Evolutionary conservation across 2,888 invertebrate genomes (phyloP).

Genomic region (Watsonalla binaria): DNA sequence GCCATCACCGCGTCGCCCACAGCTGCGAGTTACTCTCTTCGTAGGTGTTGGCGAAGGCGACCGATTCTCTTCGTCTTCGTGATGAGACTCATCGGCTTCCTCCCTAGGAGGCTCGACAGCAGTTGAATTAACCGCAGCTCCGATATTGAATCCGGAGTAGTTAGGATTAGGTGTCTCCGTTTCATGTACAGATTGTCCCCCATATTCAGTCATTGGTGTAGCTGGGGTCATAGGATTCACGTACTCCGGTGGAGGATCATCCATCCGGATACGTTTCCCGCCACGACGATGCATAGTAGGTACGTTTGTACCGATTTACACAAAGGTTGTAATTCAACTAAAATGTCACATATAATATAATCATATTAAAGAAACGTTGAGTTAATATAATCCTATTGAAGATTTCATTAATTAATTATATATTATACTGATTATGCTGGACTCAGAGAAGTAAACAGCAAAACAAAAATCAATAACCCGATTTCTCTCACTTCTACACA

Average conservation of each 20-base stretch:
- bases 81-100: constrained; percentile 52
- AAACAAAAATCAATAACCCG: no score
- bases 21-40: constrained; percentile 82
- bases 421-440: no score
- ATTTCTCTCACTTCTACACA: no score
- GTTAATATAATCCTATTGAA: no score
- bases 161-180: constrained; percentile 67
- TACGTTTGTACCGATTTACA: not conserved
- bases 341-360: no score
- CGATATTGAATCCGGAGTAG: constrained; percentile 62
- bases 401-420: no score
- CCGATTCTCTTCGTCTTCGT: constrained; percentile 62
- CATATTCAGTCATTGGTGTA: constrained; percentile 76
- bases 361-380: no score
- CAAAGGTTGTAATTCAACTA: no score
- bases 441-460: no score
- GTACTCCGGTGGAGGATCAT: constrained; percentile 93
- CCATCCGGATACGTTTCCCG: constrained; percentile 95
- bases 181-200: constrained; percentile 73
- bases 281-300: constrained; percentile 86
- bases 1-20: constrained; percentile 74
- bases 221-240: constrained; percentile 82
- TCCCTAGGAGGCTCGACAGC: constrained; percentile 51
- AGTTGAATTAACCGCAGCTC: constrained; percentile 53
- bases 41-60: constrained; percentile 79